A percentile compares a stretch with the other conserved stretches of the same genome.
Conservation (phyloP, 1,140 invertebrate species). For the Liolophura sinensis region DNA sequence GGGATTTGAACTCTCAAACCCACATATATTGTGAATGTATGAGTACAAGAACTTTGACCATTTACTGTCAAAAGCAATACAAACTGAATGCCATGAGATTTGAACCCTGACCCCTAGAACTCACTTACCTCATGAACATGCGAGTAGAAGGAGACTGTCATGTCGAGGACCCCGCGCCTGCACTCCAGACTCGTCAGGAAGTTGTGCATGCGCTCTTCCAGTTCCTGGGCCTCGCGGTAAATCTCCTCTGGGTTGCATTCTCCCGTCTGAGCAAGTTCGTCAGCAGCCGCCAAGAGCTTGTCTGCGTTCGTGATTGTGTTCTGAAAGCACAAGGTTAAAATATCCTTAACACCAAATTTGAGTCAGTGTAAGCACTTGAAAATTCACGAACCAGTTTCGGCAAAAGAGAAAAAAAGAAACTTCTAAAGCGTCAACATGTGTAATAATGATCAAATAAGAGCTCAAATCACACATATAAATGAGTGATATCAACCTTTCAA, state of each 20-base stretch:
- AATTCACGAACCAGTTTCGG: neutral
- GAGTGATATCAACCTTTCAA: no score
- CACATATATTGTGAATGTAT: no score
- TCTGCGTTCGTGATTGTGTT: conserved; percentile 99
- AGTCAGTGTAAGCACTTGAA: neutral
- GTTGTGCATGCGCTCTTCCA: conserved; percentile 84
- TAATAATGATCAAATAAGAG: no score
- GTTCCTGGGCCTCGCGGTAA: conserved; percentile 83
- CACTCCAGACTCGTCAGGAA: conserved; percentile 95
- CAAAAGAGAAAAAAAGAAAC: neutral
- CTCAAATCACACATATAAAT: no score
- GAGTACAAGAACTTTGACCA: no score
- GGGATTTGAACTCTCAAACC: no score
- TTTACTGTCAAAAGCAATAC: no score
- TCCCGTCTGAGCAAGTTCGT: conserved; percentile 92
- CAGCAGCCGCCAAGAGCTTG: conserved; percentile 91
- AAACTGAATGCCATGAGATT: no score
- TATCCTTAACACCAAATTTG: no score
- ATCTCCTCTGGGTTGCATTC: conserved; percentile 96
- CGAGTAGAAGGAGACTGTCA: conserved; percentile 93
- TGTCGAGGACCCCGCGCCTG: conserved; percentile 83
- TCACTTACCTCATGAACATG: conserved; percentile 89
- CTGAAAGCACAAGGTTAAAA: conserved; percentile 61
- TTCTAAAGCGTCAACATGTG: neutral
- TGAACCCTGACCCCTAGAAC: neutral